Base-by-base conservation (phyloP, 2,113 vertebrate species). In the Oostethus manadensis region DNA sequence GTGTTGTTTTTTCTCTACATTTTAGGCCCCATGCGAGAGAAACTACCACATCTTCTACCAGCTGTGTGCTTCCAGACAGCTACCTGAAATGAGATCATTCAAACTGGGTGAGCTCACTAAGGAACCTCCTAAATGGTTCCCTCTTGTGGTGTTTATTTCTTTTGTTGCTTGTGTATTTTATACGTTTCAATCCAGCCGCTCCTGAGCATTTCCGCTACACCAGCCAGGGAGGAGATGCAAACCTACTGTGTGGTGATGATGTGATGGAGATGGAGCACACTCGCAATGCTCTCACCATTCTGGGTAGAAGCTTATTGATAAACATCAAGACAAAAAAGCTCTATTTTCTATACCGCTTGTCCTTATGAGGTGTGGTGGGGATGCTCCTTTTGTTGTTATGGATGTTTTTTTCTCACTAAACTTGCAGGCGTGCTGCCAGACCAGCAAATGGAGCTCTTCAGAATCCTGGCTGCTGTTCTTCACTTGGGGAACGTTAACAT, bases 41-140 rank as follows among this genome's bases (percentile, higher is more conserved):
- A 91, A 91, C 74, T 92, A 91, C 65, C 90, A 92, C 22, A 89
- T 91, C 65, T 91, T 92, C 84, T 91, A 91, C 73, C 91, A 91
- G 70, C 84, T 92, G 68, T 92, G 91, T 78, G 84, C 88, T n/a
- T 85, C 87, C 65, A 87, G 86, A 76, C 54, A 76, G 10, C 72
- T 88, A 49, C 86, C 80, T 1, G 76, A 89, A 74, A 74, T 92
- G 80, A 89, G 84, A 68, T 57, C 66, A 43, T 80, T 92, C 56
- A 84, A 77, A 65, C 84, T 93, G 51, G 45, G 86, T 92, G 80
- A 90, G 88, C 66, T 13, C 38, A 42, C 2, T 42, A 42, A 42
- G 13, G 38, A 42, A 42, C 11, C 38, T 14, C 38, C 38, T 5
- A 8, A 1, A 16, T 21, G 26, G 42, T 17, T 53, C 16, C 62